Evolutionary conservation across 2,888 invertebrate species (phyloP).

Genomic region (Ashinkailepas kermadecensis): DNA sequence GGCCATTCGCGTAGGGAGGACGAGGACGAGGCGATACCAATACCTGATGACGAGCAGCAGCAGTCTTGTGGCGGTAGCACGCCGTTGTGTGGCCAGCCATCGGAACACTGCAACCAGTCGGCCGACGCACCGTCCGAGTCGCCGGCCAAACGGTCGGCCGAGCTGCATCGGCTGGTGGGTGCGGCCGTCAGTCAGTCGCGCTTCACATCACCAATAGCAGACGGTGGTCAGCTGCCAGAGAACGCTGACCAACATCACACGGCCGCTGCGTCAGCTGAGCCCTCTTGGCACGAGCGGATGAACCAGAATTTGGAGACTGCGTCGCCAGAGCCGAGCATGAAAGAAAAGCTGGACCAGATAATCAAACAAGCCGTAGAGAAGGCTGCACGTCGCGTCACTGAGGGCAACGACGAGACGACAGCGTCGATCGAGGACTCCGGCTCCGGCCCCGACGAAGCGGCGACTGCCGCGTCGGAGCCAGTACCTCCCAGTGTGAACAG

Average conservation of each 20-base stretch:
- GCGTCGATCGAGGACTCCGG: background rate
- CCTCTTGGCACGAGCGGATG: too few relatives aligned
- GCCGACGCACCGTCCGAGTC: background rate
- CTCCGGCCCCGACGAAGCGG: background rate
- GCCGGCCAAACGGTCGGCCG: background rate
- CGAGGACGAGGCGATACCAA: too few relatives aligned
- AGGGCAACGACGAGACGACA: background rate
- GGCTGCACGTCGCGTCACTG: background rate
- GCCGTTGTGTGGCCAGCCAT: background rate
- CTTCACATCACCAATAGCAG: background rate
- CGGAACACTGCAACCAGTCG: too few relatives aligned
- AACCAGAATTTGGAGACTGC: background rate
- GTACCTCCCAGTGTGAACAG: background rate
- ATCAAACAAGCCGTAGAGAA: background rate
- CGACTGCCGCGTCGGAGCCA: background rate
- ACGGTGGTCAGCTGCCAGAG: background rate
- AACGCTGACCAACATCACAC: background rate
- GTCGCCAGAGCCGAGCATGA: slow-evolving; percentile 4
- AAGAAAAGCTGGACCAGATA: background rate
- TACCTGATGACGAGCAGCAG: background rate
- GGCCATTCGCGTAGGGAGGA: background rate
- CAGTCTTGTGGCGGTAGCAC: background rate
- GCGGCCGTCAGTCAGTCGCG: background rate
- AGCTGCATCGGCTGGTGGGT: background rate
- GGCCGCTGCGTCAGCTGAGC: too few relatives aligned